Percentiles rank a stretch among this genome's conserved stretches.
Conservation (phyloP, 2,113 vertebrate species). For the Spermophilus dauricus region DNA sequence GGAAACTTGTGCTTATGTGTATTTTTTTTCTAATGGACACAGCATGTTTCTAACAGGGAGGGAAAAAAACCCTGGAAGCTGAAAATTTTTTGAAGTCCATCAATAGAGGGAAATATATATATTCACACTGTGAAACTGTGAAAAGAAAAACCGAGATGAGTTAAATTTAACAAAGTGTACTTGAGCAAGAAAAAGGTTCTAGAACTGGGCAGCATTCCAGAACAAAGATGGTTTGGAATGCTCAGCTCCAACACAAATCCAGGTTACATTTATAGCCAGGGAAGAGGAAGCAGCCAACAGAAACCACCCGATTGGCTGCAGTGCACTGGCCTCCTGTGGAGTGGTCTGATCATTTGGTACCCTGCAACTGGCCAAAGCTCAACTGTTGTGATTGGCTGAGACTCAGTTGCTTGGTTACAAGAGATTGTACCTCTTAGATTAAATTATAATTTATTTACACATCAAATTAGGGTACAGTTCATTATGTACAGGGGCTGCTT, state of each 20-base stretch:
- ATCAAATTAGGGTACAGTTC: not conserved
- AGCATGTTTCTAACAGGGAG: not conserved
- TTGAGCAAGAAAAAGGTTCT: conserved; percentile 48
- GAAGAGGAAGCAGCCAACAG: not conserved
- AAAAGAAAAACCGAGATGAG: conserved; percentile 37
- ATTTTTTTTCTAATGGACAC: conserved; percentile 3
- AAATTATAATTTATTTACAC: not conserved
- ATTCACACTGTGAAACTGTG: conserved; percentile 54
- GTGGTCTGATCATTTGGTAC: not conserved
- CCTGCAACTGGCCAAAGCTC: not conserved
- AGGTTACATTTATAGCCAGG: conserved; percentile 15
- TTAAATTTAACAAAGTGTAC: conserved; percentile 62
- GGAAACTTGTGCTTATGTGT: not conserved
- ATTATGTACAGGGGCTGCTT: not conserved
- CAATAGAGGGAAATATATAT: not conserved
- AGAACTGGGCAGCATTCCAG: conserved; percentile 34
- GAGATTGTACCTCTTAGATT: not conserved
- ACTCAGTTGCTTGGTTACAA: not conserved
- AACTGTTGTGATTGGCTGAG: not conserved
- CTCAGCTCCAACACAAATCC: not conserved
- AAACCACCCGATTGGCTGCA: not conserved
- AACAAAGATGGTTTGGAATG: not conserved
- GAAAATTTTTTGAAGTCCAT: not conserved
- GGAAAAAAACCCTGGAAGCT: not conserved
- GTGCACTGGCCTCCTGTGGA: not conserved